Conservation (phyloP, 1,140 invertebrate genomes). For the Drosophila tani region DNA sequence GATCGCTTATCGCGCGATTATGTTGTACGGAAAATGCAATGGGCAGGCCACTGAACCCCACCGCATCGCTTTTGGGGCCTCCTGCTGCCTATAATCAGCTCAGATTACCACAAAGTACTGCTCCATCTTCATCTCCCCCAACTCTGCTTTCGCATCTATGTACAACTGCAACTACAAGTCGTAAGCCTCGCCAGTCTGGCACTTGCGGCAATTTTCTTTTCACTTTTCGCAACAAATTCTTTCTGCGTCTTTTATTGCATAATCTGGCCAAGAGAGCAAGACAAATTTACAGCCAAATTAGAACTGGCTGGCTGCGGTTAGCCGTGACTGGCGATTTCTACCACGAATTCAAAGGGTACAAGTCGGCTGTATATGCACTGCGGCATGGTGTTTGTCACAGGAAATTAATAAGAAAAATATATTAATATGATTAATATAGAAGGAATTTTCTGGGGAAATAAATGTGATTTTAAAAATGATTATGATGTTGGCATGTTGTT, state of each 20-base stretch:
- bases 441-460: no score
- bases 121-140: slow-evolving; percentile 31
- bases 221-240: slow-evolving; percentile 65
- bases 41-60: slow-evolving; percentile 59
- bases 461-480: no score
- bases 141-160: slow-evolving; percentile 1
- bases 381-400: background rate
- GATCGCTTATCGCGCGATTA: slow-evolving; percentile 81
- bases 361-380: slow-evolving; percentile 9
- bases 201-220: slow-evolving; percentile 78
- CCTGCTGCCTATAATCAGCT: slow-evolving; percentile 63
- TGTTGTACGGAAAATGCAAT: slow-evolving; percentile 66
- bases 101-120: slow-evolving; percentile 55
- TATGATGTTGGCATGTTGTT: no score
- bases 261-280: slow-evolving; percentile 71
- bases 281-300: slow-evolving; percentile 81
- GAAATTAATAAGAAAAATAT: background rate
- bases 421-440: background rate
- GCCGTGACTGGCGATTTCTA: slow-evolving; percentile 65
- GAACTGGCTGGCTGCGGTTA: slow-evolving; percentile 71
- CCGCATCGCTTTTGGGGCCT: slow-evolving; percentile 26
- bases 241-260: slow-evolving; percentile 72
- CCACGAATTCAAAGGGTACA: background rate
- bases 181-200: slow-evolving; percentile 46
- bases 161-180: slow-evolving; percentile 15